Evolutionary conservation across 2,797 vertebrate genomes (phyloP).

Genomic region (Enteromius unitaeniatus): DNA sequence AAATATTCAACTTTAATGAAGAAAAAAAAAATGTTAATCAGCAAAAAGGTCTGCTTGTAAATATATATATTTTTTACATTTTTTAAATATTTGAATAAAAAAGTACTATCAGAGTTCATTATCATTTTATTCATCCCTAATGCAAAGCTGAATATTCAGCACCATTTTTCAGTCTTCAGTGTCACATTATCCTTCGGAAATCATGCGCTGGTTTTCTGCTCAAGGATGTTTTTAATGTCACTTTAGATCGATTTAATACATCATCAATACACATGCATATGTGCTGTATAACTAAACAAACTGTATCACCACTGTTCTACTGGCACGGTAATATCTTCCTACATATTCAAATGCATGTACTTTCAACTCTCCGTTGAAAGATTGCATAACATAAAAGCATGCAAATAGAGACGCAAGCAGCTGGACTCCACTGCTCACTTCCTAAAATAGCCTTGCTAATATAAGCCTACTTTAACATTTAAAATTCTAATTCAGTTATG

Average conservation of each 20-base stretch:
- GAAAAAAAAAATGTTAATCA: not conserved
- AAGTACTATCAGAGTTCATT: not conserved
- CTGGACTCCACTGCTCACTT: not conserved
- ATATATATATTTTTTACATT: not conserved
- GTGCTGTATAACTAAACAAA: not conserved
- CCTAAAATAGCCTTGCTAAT: constrained; percentile 9
- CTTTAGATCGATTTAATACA: not conserved
- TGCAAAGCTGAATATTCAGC: not conserved
- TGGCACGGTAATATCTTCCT: not conserved
- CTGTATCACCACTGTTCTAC: not conserved
- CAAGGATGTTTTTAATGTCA: not conserved
- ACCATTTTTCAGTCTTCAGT: not conserved
- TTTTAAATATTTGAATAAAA: too few relatives aligned
- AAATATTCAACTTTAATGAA: not conserved
- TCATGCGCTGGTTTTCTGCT: not conserved
- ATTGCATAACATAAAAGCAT: constrained; percentile 20
- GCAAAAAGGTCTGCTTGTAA: not conserved
- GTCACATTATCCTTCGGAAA: not conserved
- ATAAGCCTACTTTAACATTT: constrained; percentile 4
- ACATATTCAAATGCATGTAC: not conserved
- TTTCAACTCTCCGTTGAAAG: not conserved
- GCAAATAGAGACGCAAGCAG: not conserved
- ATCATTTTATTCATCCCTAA: not conserved
- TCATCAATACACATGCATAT: too few relatives aligned
- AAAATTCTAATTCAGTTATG: constrained; percentile 2